Conservation (phyloP, 2,113 vertebrate species). For the Salvelinus fontinalis region DNA sequence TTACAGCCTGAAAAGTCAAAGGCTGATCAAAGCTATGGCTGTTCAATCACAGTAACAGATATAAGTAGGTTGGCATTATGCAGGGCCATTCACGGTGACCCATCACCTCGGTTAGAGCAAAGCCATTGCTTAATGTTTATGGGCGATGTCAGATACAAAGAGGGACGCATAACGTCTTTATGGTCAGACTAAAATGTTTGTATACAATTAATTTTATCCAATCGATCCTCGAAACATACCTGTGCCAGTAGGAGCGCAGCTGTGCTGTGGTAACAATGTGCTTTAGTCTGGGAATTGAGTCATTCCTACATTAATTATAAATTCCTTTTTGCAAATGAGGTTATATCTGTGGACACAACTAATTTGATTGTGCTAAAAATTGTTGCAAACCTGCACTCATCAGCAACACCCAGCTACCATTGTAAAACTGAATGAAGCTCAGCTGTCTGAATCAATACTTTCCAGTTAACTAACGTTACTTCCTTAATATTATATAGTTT, state of each 20-base stretch:
- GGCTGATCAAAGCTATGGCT: neutral
- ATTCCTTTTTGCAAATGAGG: no score
- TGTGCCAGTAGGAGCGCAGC: no score
- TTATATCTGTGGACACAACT: no score
- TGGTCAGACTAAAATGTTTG: neutral
- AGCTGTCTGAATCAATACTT: no score
- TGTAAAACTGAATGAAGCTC: no score
- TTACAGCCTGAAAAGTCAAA: no score
- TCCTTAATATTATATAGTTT: no score
- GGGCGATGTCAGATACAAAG: neutral
- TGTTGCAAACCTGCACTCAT: no score
- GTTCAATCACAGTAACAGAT: neutral
- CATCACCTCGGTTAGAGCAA: neutral
- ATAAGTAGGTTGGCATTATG: neutral
- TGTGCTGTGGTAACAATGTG: neutral
- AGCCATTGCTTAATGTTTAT: neutral
- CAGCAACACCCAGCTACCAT: no score
- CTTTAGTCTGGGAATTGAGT: neutral
- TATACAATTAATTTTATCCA: neutral
- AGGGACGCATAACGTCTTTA: neutral
- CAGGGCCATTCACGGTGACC: neutral
- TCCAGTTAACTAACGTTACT: no score
- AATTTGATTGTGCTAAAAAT: no score
- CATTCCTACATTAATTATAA: no score
- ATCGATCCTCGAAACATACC: neutral